Conservation (phyloP, 2,113 vertebrate species). For the Menura novaehollandiae region DNA sequence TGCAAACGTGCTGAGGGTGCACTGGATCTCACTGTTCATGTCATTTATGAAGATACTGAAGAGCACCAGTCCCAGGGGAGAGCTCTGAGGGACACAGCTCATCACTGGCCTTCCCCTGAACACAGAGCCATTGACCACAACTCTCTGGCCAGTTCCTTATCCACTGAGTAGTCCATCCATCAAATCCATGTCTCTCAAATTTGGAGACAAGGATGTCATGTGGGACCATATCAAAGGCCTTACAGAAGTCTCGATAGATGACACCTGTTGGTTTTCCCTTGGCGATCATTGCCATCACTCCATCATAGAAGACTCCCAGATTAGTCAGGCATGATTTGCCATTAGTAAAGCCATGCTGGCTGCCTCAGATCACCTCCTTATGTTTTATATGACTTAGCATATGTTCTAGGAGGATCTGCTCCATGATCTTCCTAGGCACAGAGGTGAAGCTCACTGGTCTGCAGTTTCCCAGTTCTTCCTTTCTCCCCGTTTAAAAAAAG, state of each 20-base stretch:
- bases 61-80: neutral
- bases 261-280: neutral
- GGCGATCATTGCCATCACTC: neutral
- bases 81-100: neutral
- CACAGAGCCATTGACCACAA: neutral
- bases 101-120: neutral
- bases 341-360: neutral
- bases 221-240: neutral
- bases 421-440: neutral
- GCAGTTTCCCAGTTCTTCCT: neutral
- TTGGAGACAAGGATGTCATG: neutral
- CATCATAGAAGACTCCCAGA: neutral
- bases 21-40: neutral
- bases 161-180: neutral
- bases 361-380: neutral
- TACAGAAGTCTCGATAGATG: neutral
- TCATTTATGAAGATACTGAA: neutral
- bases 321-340: neutral
- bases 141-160: neutral
- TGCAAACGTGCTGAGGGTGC: neutral
- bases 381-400: neutral
- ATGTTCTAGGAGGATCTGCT: neutral
- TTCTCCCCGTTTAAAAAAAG: neutral
- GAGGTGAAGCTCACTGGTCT: neutral
- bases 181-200: neutral